Evolutionary conservation across 1,140 invertebrate species (phyloP), one percentile per base, ranked within the genome.

Genomic region (Apis dorsata): DNA sequence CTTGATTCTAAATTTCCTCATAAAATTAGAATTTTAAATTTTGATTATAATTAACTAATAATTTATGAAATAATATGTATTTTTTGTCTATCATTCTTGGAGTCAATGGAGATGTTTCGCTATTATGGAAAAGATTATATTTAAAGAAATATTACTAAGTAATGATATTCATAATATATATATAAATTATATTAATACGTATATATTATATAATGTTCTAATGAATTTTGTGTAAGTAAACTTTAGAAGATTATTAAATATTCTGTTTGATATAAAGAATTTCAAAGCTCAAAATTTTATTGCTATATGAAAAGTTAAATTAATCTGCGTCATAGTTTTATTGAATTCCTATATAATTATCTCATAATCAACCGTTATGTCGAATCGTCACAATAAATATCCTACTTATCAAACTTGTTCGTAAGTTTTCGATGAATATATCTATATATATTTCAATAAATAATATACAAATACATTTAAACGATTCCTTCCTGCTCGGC

Each of bases 221-320:
- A 65, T 51, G 68, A 75, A 83, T 83, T 68, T 66, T 83, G 68
- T 17, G 17, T 28, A n/a, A 49, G 66, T 3, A 55, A 19, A 9
- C 7, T 76, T 53, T 11, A 28, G n/a, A 11, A 65, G 17, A 69
- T 53, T 19, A 24, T 53, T 55, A 60, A 77, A 53, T 69, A 77
- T 55, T 69, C 73, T 10, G 7, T 77, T 69, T 65, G 53, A 21
- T 10, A 1, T 0, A 21, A 59, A 75, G 34, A 75, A 63, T 34
- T 79, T 2, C 1, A 15, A 21, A 21, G 0, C 1, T 8, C 17
- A 21, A 57, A 5, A 0, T 17, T 21, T 44, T 17, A 28, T 19
- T 10, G 4, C 8, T 24, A 1, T n/a, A 15, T 21, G 28, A 17
- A 28, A 28, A 15, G 2, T 49, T 17, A 28, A 28, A 13, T 4